Evolutionary conservation across 2,797 vertebrate species (phyloP), one percentile per base, ranked within the genome.

Genomic region (Poecilia picta): DNA sequence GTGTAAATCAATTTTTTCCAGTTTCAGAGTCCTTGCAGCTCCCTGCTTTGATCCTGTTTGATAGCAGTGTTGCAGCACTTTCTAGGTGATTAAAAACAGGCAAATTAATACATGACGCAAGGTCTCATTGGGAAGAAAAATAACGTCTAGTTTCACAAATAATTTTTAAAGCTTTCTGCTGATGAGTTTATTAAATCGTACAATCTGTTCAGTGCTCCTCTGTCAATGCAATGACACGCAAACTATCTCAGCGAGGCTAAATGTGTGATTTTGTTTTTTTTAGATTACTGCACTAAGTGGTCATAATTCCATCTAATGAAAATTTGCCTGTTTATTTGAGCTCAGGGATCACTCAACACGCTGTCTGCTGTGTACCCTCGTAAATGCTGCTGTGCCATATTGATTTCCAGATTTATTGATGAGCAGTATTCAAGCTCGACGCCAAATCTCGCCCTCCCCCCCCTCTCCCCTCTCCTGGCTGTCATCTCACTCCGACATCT

Each of bases 401-500:
- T 25, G 70, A 81, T 86, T 85, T 45, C 25, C 51, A 4, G 77
- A 81, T 87, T 88, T 87, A 92, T 87, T 84, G 87, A 86, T 87
- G 81, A 90, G 78, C 84, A 76, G 91, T 88, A 84, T 86, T 81
- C 82, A 84, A 83, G 82, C 81, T 84, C 81, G 83, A 76, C 59
- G 64, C 75, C 25, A 47, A 85, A 78, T 79, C 66, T 77, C 83
- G 51, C 47, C 31, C 59, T 53, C 46, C 70, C 47, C 31, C 59
- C 57, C 46, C 70, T 31, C 78, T n/a, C 64, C 57, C 46, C 66
- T 33, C 78, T 62, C 47, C 77, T 72, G 41, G 70, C 88, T 87
- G 85, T 87, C 90, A 80, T 79, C 86, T 91, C 85, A 90, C 81
- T 53, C 59, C 36, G 0, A 83, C 88, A 75, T 88, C 83, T 91